Base-by-base conservation (phyloP, 2,113 vertebrate species). In the Cranoglanis bouderius region DNA sequence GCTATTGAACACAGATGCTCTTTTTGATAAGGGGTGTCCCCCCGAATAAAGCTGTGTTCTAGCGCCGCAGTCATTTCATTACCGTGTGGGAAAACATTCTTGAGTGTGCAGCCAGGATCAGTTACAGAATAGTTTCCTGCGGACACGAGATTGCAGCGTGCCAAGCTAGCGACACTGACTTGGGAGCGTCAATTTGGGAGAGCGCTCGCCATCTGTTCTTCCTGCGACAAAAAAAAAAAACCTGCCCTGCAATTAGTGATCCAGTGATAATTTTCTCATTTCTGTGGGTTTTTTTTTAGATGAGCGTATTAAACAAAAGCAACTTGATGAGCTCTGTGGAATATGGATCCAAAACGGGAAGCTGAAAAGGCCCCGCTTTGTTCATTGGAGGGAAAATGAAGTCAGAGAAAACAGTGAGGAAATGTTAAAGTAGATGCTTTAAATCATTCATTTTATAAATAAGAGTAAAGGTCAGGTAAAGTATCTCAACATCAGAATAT, bases 151-250 rank as follows among this genome's bases (percentile, higher is more conserved):
- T 53, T 6, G 40, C n/a, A 0, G 14, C 4, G 72, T 67, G 83
- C 82, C 70, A 75, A 83, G 82, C 74, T 53, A 78, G 13, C 5
- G 43, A 29, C 13, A 2, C 67, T 24, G 57, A 85, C 72, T 85
- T 13, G 13, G 72, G 87, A 78, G 57, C 24, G 18, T 59, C 70
- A 55, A 65, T 77, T 78, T 77, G 82, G 57, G 32, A 85, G 24
- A 13, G 32, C 57, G 9, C 87, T 53, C 26, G 21, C 87, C 70
- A 65, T 78, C 87, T 88, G 82, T 40, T 88, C 55, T 61, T 83
- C 72, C 57, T 53, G 72, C 49, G 29, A 80, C 43, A 67, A n/a
- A 83, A 38, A 57, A 67, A n/a, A 83, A 38, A 57, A 78, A 29
- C 21, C 21, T 38, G 67, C 8, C 65, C 24, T 38, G n/a, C 72